Evolutionary conservation across 2,888 invertebrate species (phyloP), one percentile per base, ranked within the genome.

Genomic region (Parelbella ahira): DNA sequence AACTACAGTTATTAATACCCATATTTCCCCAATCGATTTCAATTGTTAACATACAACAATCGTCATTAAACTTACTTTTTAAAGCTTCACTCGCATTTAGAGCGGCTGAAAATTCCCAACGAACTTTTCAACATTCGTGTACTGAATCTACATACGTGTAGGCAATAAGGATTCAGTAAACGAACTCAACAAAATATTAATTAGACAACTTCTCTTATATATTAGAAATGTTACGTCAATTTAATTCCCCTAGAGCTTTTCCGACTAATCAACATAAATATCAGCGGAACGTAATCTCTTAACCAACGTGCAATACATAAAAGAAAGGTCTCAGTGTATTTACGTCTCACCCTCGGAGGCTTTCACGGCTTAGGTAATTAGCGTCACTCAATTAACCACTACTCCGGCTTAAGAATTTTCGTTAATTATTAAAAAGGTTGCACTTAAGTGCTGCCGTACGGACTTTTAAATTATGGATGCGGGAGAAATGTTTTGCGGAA

Each of bases 361-460:
- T 81, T 76, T 81, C 79, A 78, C 70, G 79, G 78, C 75, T 81
- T 73, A 77, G 68, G 75, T 69, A 84, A 84, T 87, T 86, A 84
- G 79, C 76, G 76, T 86, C 84, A 84, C 80, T 83, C 87, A 87
- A 81, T 86, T 84, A 87, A 77, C 66, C 82, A 76, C 79, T 77
- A 78, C 65, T 68, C 60, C 50, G 60, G 67, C 58, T 61, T 60
- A 67, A 74, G 79, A 80, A 79, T 76, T 83, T 81, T 79, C 71
- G 78, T 83, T 82, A 83, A 86, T 84, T 73, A 83, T 84, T 84
- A 81, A 87, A 82, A 78, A 80, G 81, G 80, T 74, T 78, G 82
- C 84, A 82, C 84, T 83, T 74, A 76, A 74, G 64, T 68, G 56
- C 51, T 55, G 57, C 47, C 51, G 59, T 50, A 47, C 56, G 53